These are phyloP conservation scores for Australoheros scitulus DNA, from an alignment of 2,113 vertebrate species.

Conservation along the genomic window DNA sequence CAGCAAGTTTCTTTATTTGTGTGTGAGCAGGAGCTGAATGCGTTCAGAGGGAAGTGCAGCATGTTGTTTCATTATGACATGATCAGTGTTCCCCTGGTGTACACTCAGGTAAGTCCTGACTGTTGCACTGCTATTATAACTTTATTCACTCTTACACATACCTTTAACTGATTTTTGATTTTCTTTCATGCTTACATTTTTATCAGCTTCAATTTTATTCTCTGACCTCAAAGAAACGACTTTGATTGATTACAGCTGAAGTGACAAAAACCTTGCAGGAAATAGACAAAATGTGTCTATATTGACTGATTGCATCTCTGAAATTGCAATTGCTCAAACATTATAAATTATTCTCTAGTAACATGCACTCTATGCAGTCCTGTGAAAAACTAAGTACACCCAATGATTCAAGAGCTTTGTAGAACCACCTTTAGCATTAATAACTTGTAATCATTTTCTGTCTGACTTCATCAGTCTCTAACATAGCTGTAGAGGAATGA, in stretches of 20 bases:
- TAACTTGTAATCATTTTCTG: neutral
- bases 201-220: neutral
- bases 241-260: neutral
- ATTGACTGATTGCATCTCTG: neutral
- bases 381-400: neutral
- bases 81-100: constrained; percentile 91
- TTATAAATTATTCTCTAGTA: neutral
- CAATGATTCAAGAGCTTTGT: neutral
- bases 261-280: too few relatives aligned
- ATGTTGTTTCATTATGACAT: constrained; percentile 94
- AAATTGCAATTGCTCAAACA: neutral
- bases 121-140: too few relatives aligned
- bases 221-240: fast-evolving
- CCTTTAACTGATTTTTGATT: too few relatives aligned
- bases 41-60: constrained; percentile 87
- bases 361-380: neutral
- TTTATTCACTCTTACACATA: too few relatives aligned
- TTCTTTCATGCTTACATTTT: neutral
- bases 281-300: neutral
- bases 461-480: neutral
- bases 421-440: neutral
- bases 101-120: constrained; percentile 85
- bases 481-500: too few relatives aligned
- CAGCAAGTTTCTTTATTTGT: constrained; percentile 20
- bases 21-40: constrained; percentile 84